Base-by-base conservation (phyloP, 2,113 vertebrate species). In the Nesoenas mayeri region DNA sequence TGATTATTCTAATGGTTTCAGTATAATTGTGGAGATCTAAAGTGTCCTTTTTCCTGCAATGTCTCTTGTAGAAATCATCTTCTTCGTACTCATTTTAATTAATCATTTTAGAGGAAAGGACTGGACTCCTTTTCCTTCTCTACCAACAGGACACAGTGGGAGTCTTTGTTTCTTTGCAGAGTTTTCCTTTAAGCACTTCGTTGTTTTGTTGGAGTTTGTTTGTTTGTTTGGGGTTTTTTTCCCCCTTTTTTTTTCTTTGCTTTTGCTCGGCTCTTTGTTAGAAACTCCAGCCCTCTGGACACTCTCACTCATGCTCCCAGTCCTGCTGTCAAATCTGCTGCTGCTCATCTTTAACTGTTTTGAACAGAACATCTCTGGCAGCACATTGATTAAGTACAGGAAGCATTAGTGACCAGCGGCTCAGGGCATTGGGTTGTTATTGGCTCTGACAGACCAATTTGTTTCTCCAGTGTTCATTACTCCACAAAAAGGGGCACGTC, bases 391-490 rank as follows among this genome's bases (percentile, higher is more conserved):
- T 97, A 97, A 97, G 77, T 82, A 93, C 66, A 88, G 62, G 71
- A 90, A 84, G 28, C 67, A 79, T 73, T 94, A 77, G 34, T 53
- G 80, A 95, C 94, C 91, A 91, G 74, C 96, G 94, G 93, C 86
- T 91, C 81, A 92, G 91, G 58, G 79, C 79, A 88, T 16, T 69
- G 90, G 79, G 89, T 95, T 91, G 73, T 97, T 94, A 97, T 92
- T 88, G 94, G 84, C 81, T 93, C 89, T 87, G 90, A 93, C 83
- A 95, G 89, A 94, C 83, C 91, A 93, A 94, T 97, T 97, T 96
- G 94, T 97, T 96, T 97, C 91, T 93, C 94, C 82, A 79, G 5
- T 47, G 64, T 80, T 95, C 89, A 89, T 95, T 96, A 97, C 89
- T 95, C 92, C 90, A 92, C 83, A 91, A 88, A 88, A 89, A 95